Conservation (phyloP, 1,140 invertebrate genomes). For the Pectinophora gossypiella region DNA sequence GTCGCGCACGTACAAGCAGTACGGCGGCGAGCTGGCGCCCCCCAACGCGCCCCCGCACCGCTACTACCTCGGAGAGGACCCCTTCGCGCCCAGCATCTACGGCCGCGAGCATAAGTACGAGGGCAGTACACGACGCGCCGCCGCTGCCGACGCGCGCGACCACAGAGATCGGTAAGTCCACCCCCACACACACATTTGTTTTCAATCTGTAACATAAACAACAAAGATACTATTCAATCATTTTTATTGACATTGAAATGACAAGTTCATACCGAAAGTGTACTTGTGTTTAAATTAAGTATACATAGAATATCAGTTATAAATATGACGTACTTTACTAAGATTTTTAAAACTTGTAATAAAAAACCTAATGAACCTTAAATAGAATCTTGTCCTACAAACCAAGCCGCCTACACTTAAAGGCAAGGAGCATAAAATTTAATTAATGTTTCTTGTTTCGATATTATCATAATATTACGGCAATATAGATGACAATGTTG, state of each 20-base stretch:
- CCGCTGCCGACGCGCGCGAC: conserved; percentile 53
- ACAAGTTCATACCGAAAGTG: background rate
- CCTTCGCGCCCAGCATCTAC: conserved; percentile 87
- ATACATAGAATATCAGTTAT: background rate
- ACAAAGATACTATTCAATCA: background rate
- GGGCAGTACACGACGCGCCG: conserved; percentile 70
- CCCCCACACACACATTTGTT: background rate
- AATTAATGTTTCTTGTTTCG: conserved; percentile 41
- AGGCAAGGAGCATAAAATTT: conserved; percentile 39
- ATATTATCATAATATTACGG: conserved; percentile 42
- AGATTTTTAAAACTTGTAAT: conserved; percentile 10
- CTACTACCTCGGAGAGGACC: conserved; percentile 89
- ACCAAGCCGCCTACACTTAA: conserved; percentile 39
- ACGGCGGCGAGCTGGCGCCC: conserved; percentile 72
- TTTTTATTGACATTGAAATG: background rate
- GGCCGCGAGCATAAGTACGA: conserved; percentile 87
- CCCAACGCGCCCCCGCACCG: conserved; percentile 78
- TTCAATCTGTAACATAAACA: background rate
- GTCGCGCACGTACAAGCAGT: conserved; percentile 70
- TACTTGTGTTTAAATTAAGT: background rate
- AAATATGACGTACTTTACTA: too few relatives aligned
- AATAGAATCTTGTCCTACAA: conserved; percentile 56
- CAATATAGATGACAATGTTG: background rate
- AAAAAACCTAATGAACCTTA: conserved; percentile 34
- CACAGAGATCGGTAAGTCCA: conserved; percentile 55